Evolutionary conservation across 2,888 invertebrate genomes (phyloP).

Genomic region (Plebejus anna): DNA sequence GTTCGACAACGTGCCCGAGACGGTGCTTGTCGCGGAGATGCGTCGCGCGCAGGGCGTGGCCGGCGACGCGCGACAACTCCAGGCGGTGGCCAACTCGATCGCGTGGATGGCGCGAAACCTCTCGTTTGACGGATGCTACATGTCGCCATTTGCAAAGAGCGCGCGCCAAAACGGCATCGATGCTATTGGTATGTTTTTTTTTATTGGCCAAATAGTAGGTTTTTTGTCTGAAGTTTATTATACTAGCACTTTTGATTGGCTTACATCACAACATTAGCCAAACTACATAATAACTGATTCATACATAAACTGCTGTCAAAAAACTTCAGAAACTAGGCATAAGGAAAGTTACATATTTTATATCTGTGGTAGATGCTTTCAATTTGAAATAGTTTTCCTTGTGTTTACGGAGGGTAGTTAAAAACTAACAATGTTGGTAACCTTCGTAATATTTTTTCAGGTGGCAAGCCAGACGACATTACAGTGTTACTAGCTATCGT

Average conservation of each 20-base stretch:
- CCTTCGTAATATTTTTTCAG: conserved; percentile 77
- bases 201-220: neutral
- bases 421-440: neutral
- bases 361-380: too few relatives aligned
- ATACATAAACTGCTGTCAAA: too few relatives aligned
- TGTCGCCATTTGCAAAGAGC: conserved; percentile 97
- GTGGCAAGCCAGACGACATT: conserved; percentile 99
- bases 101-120: conserved; percentile 97
- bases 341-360: too few relatives aligned
- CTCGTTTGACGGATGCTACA: conserved; percentile 95
- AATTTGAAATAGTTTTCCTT: too few relatives aligned
- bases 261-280: too few relatives aligned
- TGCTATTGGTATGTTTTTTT: conserved; percentile 84
- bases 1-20: conserved; percentile 98
- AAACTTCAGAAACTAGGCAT: too few relatives aligned
- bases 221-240: too few relatives aligned
- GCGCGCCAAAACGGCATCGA: conserved; percentile 96
- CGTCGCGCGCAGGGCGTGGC: conserved; percentile 79
- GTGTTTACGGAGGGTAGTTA: too few relatives aligned
- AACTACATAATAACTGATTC: too few relatives aligned
- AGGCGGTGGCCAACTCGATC: conserved; percentile 95
- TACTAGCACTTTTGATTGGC: too few relatives aligned
- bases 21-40: conserved; percentile 92
- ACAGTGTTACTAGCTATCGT: conserved; percentile 97
- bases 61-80: conserved; percentile 86